Base-by-base conservation (phyloP, 2,888 invertebrate species). In the Clepsis dumicolana region DNA sequence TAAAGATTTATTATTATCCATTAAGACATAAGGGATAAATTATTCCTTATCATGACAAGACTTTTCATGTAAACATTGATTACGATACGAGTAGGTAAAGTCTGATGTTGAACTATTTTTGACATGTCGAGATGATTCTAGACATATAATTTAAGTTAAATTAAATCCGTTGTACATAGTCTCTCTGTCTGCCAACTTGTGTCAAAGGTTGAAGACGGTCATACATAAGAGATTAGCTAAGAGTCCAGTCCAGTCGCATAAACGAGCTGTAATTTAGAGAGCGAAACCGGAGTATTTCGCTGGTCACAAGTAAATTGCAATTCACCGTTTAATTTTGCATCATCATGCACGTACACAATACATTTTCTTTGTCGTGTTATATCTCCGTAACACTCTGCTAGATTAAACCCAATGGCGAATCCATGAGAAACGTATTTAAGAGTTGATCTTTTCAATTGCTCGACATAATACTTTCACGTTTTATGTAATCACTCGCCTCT, bases 391-490 rank as follows among this genome's bases (percentile, higher is more conserved):
- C 66, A 70, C 35, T 64, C 76, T 68, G 73, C 74, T 59, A 77
- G 74, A 83, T 83, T 77, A 74, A 77, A 84, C 74, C 69, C 71
- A 72, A 65, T 70, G 54, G 67, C 57, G 70, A 70, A 65, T 74
- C 76, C 74, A 75, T 75, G 79, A 76, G 77, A 79, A 80, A 75
- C 75, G 77, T 81, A 82, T 81, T 82, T 78, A 80, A 80, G 72
- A 73, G 75, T 73, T 79, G 82, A 83, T 85, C 82, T 83, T 85
- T 85, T 76, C 84, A 85, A 87, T 88, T 87, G 84, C 80, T 79
- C 84, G 81, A 83, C 81, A 83, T 87, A 82, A 86, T 84, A 89
- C 89, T 89, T 89, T 89, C 89, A 85, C 88, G 87, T 86, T 86
- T 86, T 88, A 89, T 83, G 86, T 86, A 89, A 89, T 85, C 84